Conservation (phyloP, 1,140 invertebrate genomes). For the Formica exsecta region DNA sequence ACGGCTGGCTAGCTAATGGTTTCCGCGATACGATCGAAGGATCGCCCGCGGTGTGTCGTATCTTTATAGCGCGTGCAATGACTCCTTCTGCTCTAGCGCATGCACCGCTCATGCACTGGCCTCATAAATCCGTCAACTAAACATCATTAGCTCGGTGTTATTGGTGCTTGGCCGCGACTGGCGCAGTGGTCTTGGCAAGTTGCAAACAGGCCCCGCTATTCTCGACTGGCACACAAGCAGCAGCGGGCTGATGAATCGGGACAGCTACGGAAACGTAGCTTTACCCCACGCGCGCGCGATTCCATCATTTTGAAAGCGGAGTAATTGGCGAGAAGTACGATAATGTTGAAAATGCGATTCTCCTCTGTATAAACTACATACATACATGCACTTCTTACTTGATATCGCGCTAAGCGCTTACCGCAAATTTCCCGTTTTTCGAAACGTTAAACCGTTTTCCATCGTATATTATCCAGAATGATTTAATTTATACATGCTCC, state of each 20-base stretch:
- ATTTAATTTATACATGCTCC: background rate
- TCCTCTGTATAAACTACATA: background rate
- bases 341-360: slow-evolving; percentile 24
- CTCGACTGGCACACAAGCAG: slow-evolving; percentile 43
- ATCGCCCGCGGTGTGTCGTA: slow-evolving; percentile 71
- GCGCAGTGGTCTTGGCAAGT: slow-evolving; percentile 66
- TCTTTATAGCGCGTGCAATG: slow-evolving; percentile 76
- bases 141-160: slow-evolving; percentile 79
- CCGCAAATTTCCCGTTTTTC: slow-evolving; percentile 29
- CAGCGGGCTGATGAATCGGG: slow-evolving; percentile 70
- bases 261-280: slow-evolving; percentile 61
- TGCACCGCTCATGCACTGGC: slow-evolving; percentile 71
- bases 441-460: background rate
- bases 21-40: slow-evolving; percentile 76
- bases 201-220: slow-evolving; percentile 74
- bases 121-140: slow-evolving; percentile 79
- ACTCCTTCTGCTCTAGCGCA: slow-evolving; percentile 69
- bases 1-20: slow-evolving; percentile 66
- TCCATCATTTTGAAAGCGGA: slow-evolving; percentile 62
- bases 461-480: background rate
- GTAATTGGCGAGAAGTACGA: slow-evolving; percentile 54
- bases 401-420: slow-evolving; percentile 29
- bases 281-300: slow-evolving; percentile 18
- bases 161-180: slow-evolving; percentile 76
- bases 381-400: background rate